Conservation (phyloP, 30 jellyfish, hydroid and myxozoan genomes). For the Sanderia malayensis region DNA sequence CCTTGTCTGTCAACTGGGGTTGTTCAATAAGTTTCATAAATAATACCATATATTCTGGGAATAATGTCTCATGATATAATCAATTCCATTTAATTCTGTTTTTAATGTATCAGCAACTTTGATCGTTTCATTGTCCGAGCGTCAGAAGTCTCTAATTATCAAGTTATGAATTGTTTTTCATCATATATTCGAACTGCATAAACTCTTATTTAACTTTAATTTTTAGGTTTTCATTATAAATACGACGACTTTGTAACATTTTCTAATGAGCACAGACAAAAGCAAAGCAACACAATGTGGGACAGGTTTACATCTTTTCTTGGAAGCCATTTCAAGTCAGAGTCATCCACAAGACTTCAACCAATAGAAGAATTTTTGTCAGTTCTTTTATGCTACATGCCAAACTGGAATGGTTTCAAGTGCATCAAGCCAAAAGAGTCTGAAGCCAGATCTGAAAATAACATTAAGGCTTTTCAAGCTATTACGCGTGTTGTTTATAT, state of each 20-base stretch:
- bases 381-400: not conserved
- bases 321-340: not conserved
- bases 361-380: not conserved
- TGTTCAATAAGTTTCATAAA: too few species aligned
- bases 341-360: not conserved
- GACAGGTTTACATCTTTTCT: not conserved
- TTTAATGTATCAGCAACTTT: not conserved
- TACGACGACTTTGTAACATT: not conserved
- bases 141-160: too few species aligned
- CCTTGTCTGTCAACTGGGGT: too few species aligned
- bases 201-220: not conserved
- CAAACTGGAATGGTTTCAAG: not conserved
- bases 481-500: not conserved
- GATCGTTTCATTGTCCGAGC: not conserved
- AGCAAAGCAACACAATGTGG: not conserved
- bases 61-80: too few species aligned
- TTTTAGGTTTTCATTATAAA: not conserved
- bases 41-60: not conserved
- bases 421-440: not conserved
- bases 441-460: not conserved
- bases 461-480: not conserved
- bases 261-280: not conserved
- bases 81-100: not conserved
- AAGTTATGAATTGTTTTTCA: too few species aligned
- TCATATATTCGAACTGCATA: too few species aligned